These are phyloP conservation scores for Haemorhous mexicanus DNA, from an alignment of 2,113 vertebrate species.

Conservation along the genomic window DNA sequence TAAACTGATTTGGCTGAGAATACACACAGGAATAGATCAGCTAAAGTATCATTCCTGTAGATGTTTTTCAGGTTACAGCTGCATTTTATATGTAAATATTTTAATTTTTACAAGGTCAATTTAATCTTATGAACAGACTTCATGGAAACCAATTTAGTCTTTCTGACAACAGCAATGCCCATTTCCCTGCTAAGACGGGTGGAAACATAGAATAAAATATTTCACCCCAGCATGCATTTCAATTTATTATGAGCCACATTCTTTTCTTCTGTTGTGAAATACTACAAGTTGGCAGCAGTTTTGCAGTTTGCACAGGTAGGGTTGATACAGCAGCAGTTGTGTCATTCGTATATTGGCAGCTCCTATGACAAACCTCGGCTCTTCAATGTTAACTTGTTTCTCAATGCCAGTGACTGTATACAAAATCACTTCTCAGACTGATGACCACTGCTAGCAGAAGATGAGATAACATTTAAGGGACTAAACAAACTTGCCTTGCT, in stretches of 20 bases:
- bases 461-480: not conserved
- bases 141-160: not conserved
- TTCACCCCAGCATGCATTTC: not conserved
- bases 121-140: not conserved
- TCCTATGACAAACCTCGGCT: not conserved
- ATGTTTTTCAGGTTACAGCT: not conserved
- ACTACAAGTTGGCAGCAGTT: not conserved
- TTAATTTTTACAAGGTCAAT: not conserved
- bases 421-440: not conserved
- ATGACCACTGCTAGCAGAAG: not conserved
- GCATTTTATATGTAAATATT: constrained; percentile 3
- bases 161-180: not conserved
- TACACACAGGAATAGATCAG: not conserved
- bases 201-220: not conserved
- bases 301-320: not conserved
- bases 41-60: not conserved
- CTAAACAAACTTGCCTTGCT: not conserved
- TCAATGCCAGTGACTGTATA: not conserved
- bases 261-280: not conserved
- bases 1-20: constrained; percentile 18
- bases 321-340: not conserved
- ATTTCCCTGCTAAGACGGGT: not conserved
- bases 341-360: not conserved
- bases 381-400: not conserved
- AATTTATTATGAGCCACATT: not conserved